phyloP scores from a whole-genome alignment of 1,140 invertebrate genomes.

The Drosophila sproati region DNA sequence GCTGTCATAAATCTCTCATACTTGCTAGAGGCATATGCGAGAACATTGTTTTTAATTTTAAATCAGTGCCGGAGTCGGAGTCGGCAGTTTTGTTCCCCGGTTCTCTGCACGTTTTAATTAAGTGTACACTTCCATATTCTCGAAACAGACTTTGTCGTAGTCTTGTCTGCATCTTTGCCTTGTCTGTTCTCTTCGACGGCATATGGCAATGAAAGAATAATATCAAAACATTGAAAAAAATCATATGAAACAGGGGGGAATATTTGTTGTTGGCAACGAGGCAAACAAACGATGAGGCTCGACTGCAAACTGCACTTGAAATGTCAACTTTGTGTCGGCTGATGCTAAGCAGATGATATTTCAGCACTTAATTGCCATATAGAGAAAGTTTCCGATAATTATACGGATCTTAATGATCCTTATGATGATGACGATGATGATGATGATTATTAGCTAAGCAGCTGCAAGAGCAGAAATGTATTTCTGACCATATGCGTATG shows the following conservation, averaged over 20 bases:
- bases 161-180: slow-evolving; percentile 40
- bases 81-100: slow-evolving; percentile 3
- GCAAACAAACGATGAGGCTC: slow-evolving; percentile 21
- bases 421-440: slow-evolving; percentile 10
- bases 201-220: slow-evolving; percentile 77
- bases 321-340: slow-evolving; percentile 79
- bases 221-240: slow-evolving; percentile 73
- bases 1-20: slow-evolving; percentile 80
- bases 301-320: slow-evolving; percentile 74
- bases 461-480: slow-evolving; percentile 16
- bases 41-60: slow-evolving; percentile 74
- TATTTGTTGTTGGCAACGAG: neutral
- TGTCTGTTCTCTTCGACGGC: slow-evolving; percentile 30
- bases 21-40: slow-evolving; percentile 69
- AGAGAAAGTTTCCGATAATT: slow-evolving; percentile 40
- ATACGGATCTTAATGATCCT: neutral
- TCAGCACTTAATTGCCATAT: slow-evolving; percentile 58
- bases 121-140: slow-evolving; percentile 64
- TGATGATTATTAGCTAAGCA: slow-evolving; percentile 27
- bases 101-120: slow-evolving; percentile 66
- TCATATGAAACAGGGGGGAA: slow-evolving; percentile 14
- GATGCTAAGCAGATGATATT: slow-evolving; percentile 71
- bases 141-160: slow-evolving; percentile 3
- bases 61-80: slow-evolving; percentile 52
- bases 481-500: slow-evolving; percentile 20